These are phyloP conservation scores for Nemapogon koenigi DNA, from an alignment of 2,888 invertebrate genomes.

Conservation along the genomic window DNA sequence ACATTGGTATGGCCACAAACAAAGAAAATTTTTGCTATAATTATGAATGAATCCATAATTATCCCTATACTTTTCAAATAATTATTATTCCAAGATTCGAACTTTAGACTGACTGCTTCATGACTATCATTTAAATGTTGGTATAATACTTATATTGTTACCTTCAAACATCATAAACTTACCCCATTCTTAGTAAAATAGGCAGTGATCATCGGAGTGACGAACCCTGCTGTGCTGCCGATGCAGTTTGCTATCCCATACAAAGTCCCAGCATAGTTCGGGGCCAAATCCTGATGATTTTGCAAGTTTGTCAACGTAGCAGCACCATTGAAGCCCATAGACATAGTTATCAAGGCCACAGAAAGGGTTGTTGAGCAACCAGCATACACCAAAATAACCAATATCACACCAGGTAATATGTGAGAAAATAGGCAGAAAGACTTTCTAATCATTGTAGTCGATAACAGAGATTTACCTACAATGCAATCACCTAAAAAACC, in stretches of 20 bases:
- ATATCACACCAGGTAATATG: constrained; percentile 53
- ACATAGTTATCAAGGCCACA: constrained; percentile 69
- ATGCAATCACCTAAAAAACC: constrained; percentile 74
- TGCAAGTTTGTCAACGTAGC: constrained; percentile 68
- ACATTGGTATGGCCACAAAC: too few relatives aligned
- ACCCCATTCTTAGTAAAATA: constrained; percentile 65
- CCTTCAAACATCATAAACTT: too few relatives aligned
- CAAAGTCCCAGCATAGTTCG: constrained; percentile 78
- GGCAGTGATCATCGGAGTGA: constrained; percentile 76
- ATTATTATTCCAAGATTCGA: too few relatives aligned
- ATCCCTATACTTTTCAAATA: too few relatives aligned
- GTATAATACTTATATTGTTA: not conserved
- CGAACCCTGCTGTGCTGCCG: constrained; percentile 75
- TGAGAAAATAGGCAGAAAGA: constrained; percentile 70
- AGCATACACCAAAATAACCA: constrained; percentile 64
- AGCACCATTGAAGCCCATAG: constrained; percentile 71
- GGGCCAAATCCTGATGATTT: constrained; percentile 77
- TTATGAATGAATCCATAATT: too few relatives aligned
- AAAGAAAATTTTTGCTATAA: too few relatives aligned
- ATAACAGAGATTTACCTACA: constrained; percentile 39
- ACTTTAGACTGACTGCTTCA: too few relatives aligned
- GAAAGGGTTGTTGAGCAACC: constrained; percentile 53
- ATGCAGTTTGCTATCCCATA: constrained; percentile 81
- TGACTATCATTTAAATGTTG: not conserved
- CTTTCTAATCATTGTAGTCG: constrained; percentile 63